Evolutionary conservation across 2,888 invertebrate genomes (phyloP), one percentile per base, ranked within the genome.

Genomic region (Lithosia quadra): DNA sequence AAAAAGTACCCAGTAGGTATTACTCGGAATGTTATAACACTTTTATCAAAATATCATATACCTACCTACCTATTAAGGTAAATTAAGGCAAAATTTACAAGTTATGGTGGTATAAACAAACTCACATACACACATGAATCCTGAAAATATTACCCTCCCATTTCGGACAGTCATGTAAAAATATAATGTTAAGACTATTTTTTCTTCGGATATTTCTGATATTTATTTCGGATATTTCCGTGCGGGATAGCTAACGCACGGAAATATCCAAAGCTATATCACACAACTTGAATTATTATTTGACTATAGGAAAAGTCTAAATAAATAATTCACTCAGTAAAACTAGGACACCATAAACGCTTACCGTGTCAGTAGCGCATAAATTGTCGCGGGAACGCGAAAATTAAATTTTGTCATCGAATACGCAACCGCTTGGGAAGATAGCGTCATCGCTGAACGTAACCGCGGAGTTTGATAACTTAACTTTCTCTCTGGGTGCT

Each of bases 401-500:
- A 91, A 91, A 90, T 90, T 88, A 83, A 89, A 89, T 93, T 91
- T 92, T 92, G 94, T 93, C 94, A 92, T 90, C 90, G 92, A 87
- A 91, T 90, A 93, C 94, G 94, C 93, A 94, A 94, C 89, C 91
- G 90, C 83, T 71, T 76, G 84, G 86, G 90, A 90, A 88, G 91
- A 89, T 86, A 89, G 90, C 94, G 94, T 94, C 94, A 94, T 93
- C 93, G 86, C 83, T 80, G 82, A 91, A 94, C 93, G 94, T 94
- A 94, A 94, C 93, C 91, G 89, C 91, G 85, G 86, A 89, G 92
- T 93, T 92, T 92, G 92, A 92, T 93, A 93, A 93, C 93, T 92
- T 83, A 91, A 94, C 94, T 94, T 94, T 94, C 94, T 94, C 93
- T 93, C 92, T 76, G 79, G 78, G 77, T 77, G 77, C 76, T 73